Percentiles rank a stretch among this genome's conserved stretches.
Conservation (phyloP, 1,140 invertebrate species). For the Aphidius ervi region DNA sequence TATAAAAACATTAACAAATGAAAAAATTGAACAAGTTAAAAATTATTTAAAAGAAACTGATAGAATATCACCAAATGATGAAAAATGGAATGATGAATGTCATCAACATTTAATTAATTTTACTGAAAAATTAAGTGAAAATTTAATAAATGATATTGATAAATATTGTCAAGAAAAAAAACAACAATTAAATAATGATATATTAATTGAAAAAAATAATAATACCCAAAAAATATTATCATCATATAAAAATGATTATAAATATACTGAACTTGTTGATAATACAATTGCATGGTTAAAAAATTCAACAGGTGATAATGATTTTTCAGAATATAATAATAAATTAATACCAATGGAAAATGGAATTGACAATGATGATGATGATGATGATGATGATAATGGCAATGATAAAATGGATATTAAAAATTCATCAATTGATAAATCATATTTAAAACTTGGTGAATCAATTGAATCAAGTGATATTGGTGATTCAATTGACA, state of each 20-base stretch:
- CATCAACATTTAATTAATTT: constrained; percentile 69
- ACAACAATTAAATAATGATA: constrained; percentile 15
- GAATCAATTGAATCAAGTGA: constrained; percentile 64
- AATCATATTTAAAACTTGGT: constrained; percentile 34
- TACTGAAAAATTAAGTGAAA: constrained; percentile 70
- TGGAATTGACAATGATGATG: neutral
- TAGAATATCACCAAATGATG: constrained; percentile 40
- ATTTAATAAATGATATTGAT: constrained; percentile 71
- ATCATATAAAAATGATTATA: constrained; percentile 18
- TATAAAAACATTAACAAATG: neutral
- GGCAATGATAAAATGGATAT: neutral
- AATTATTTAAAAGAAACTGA: constrained; percentile 3
- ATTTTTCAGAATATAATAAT: constrained; percentile 34
- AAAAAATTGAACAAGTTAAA: constrained; percentile 4
- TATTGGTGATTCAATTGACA: constrained; percentile 54
- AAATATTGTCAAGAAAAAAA: constrained; percentile 52
- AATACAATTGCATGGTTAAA: constrained; percentile 34
- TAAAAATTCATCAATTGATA: neutral
- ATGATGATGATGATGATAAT: neutral
- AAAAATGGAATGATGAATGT: constrained; percentile 61
- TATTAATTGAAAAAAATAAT: neutral
- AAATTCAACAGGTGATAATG: constrained; percentile 23
- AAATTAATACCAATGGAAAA: constrained; percentile 19
- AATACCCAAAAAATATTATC: neutral
- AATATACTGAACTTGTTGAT: constrained; percentile 32